Evolutionary conservation across 2,888 invertebrate species (phyloP), one percentile per base, ranked within the genome.

Genomic region (Eilema depressum): DNA sequence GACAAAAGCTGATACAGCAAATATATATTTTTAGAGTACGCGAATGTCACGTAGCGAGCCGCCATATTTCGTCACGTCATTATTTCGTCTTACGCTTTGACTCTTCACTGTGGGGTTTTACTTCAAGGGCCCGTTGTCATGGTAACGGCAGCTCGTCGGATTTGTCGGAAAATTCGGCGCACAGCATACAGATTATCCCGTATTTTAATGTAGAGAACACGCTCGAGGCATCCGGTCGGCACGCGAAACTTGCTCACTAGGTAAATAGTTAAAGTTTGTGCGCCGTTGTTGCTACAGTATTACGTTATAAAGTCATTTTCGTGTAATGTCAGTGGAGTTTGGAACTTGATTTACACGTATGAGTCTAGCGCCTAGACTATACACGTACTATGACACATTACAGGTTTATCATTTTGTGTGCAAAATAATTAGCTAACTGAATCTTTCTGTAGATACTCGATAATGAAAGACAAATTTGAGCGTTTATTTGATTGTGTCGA

Each of bases 221-320:
- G 88, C 89, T 89, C 73, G 85, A 87, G 88, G 89, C 88, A 90
- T 87, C 82, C 88, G 87, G 83, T 74, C 75, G 90, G 93, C 88
- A 90, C 89, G 85, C 83, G 78, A 89, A 92, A 93, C 91, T 92
- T 91, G 90, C 85, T 85, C 86, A 87, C 85, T 87, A 88, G 89
- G 90, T 90, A 90, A 94, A 94, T 93, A 93, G 93, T 94, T 94
- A 81, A 80, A 92, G 90, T 92, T 91, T 79, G 79, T 78, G 71
- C 73, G 69, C 74, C 77, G 69, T 77, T 83, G 84, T 86, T 85
- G 84, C 83, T 86, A 79, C 77, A 85, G 86, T 89, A 92, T 90
- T 89, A 83, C 88, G 87, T 90, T 91, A 89, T 89, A 86, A 89
- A 91, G 88, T 89, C 89, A 88, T 90, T 88, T 86, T 81, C 72